Base-by-base conservation (phyloP, 2,113 vertebrate genomes). In the Aldabrachelys gigantea region DNA sequence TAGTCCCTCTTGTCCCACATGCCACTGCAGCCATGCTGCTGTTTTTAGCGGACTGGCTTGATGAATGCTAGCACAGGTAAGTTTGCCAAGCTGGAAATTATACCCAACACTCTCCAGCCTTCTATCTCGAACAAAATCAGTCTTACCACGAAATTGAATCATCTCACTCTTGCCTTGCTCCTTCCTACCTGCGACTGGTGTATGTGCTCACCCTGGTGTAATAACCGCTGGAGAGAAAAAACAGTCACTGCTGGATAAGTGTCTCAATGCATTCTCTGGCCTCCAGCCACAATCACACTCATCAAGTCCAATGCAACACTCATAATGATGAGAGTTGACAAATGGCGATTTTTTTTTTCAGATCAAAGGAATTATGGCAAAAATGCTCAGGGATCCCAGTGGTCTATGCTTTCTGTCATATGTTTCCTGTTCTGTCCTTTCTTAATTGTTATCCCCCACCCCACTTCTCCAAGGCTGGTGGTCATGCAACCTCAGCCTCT, bases 381-480 rank as follows among this genome's bases (percentile, higher is more conserved):
- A 41, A 76, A 8, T 38, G 81, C 65, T 1, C 3, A 0, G 65
- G 76, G n/a, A 8, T 85, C 75, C 59, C 54, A 24, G 17, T 6
- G 91, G 78, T 57, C 87, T 47, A 0, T 44, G 2, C 41, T 27
- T 80, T 78, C 75, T 6, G 4, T 3, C 82, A 14, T 0, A 0
- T 16, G 13, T n/a, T 84, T 56, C 76, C 80, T 84, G 12, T 82
- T 89, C 62, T 49, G 59, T 57, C 49, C 85, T 11, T 35, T 29
- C 47, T 54, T 24, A 1, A 22, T n/a, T 89, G n/a, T 82, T 75
- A 10, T 3, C 1, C 82, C 69, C 49, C 52, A 9, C 50, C 86
- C 80, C 90, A 79, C 90, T 90, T 92, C 57, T 80, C 93, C 89
- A 38, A 5, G 44, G 89, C 95, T 88, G 82, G 69, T 47, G 94